Percentiles rank a stretch among this genome's conserved stretches.
Evolutionary conservation across 1,140 invertebrate species (phyloP).

Genomic region (Triops longicaudatus): DNA sequence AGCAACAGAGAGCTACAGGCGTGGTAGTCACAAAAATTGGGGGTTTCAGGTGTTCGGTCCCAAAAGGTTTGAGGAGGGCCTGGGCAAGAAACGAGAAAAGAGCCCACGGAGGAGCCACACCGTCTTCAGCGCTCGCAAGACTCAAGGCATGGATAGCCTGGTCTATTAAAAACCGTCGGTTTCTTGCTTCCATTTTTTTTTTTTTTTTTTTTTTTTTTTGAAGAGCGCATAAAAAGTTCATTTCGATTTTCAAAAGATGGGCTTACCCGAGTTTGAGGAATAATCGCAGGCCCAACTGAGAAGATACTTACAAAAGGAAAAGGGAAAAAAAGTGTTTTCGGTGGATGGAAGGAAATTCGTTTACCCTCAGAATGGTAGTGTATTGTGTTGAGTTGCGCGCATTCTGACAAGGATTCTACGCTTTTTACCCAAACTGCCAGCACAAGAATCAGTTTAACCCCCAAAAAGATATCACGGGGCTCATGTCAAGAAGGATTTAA

Average conservation of each 20-base stretch:
- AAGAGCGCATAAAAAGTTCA: too few species aligned
- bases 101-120: not conserved
- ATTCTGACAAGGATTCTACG: not conserved
- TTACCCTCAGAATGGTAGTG: not conserved
- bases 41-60: conserved; percentile 9
- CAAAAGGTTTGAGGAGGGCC: not conserved
- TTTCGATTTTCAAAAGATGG: too few species aligned
- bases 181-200: not conserved
- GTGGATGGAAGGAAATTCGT: not conserved
- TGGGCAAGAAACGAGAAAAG: not conserved
- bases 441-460: not conserved
- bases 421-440: conserved; percentile 10
- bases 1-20: not conserved
- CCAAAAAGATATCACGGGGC: not conserved
- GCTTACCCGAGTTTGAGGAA: too few species aligned
- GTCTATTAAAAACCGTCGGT: not conserved
- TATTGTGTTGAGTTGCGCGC: not conserved
- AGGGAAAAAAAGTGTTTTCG: not conserved
- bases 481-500: not conserved
- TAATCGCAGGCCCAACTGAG: not conserved
- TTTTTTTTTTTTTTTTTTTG: too few species aligned
- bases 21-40: not conserved
- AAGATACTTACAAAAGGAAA: not conserved
- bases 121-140: not conserved
- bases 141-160: not conserved